Base-by-base conservation (phyloP, 2,888 invertebrate genomes). In the Galeruca laticollis region DNA sequence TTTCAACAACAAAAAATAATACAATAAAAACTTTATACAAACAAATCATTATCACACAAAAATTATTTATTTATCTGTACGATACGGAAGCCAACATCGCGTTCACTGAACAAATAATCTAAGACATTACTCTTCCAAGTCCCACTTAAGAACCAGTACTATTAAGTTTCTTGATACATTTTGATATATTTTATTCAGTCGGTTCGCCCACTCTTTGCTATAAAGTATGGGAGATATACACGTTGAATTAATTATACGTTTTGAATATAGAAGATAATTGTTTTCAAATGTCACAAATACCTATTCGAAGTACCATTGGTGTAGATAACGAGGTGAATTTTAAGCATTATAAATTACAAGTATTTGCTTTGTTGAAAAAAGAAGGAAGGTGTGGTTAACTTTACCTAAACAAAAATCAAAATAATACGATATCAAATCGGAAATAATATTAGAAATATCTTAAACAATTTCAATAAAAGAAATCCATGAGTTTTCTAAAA, bases 221-320 rank as follows among this genome's bases (percentile, higher is more conserved):
- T 47, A 15, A 47, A 47, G 47, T 18, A 47, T 47, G 47, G 47
- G 15, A 47, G 47, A 40, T n/a, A 40, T n/a, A 40, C n/a, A 40
- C 11, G 15, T 40, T 40, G 40, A 40, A n/a, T 26, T 26, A 26
- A 5, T 26, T 26, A 5, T 37, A 43, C n/a, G 43, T n/a, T 43
- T 43, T 43, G n/a, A 43, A 6, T 5, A 15, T 47, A 15, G 18
- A 43, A 43, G 1, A 43, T 43, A n/a, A 40, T 13, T 47, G 15
- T 47, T 18, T 47, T 5, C 37, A 37, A 40, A 40, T 40, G 40
- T 40, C 40, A 40, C 40, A 13, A 40, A 40, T n/a, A n/a, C 26
- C n/a, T 40, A 40, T 40, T 40, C n/a, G 4, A n/a, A 13, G n/a
- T n/a, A 40, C 13, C 40, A 40, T 40, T 11, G 37, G 37, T 13